These are phyloP conservation scores for Linnaemya tessellans DNA, from an alignment of 2,888 invertebrate genomes.

Conservation along the genomic window DNA sequence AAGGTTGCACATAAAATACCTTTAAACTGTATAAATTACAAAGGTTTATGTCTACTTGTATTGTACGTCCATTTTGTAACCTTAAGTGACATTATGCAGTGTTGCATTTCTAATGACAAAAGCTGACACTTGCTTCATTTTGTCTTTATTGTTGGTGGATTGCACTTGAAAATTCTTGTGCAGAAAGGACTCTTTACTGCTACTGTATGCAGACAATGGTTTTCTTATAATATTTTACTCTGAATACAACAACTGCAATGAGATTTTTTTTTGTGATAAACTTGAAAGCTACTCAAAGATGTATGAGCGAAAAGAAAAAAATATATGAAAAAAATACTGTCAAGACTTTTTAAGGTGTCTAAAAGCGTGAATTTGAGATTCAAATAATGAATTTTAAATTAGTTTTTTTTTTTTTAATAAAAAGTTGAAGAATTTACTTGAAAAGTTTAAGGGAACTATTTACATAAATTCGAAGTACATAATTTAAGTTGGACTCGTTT, in stretches of 20 bases:
- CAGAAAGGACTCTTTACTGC: slow-evolving; percentile 46
- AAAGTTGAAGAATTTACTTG: background rate
- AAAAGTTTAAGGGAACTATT: background rate
- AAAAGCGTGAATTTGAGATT: slow-evolving; percentile 24
- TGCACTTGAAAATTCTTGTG: slow-evolving; percentile 59
- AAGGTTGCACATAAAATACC: background rate
- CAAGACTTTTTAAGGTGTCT: slow-evolving; percentile 47
- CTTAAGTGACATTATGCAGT: slow-evolving; percentile 69
- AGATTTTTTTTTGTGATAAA: background rate
- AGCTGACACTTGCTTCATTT: slow-evolving; percentile 64
- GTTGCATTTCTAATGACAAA: slow-evolving; percentile 66
- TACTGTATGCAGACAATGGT: slow-evolving; percentile 37
- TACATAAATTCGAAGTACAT: background rate
- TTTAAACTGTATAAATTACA: slow-evolving; percentile 55
- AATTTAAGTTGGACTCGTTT: too few relatives aligned
- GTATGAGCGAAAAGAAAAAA: background rate
- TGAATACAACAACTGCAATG: slow-evolving; percentile 14
- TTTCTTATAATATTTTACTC: slow-evolving; percentile 37
- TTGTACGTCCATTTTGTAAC: slow-evolving; percentile 54
- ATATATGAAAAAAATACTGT: slow-evolving; percentile 13
- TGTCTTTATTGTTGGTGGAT: slow-evolving; percentile 49
- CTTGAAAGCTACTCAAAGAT: slow-evolving; percentile 49
- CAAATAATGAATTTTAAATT: slow-evolving; percentile 13
- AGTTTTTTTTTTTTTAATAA: background rate
- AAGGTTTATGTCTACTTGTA: slow-evolving; percentile 34